Percentiles rank a stretch among this genome's conserved stretches.
These are phyloP conservation scores for Drosophila pseudoobscura DNA, from an alignment of 1,140 invertebrate species.

Conservation along the genomic window DNA sequence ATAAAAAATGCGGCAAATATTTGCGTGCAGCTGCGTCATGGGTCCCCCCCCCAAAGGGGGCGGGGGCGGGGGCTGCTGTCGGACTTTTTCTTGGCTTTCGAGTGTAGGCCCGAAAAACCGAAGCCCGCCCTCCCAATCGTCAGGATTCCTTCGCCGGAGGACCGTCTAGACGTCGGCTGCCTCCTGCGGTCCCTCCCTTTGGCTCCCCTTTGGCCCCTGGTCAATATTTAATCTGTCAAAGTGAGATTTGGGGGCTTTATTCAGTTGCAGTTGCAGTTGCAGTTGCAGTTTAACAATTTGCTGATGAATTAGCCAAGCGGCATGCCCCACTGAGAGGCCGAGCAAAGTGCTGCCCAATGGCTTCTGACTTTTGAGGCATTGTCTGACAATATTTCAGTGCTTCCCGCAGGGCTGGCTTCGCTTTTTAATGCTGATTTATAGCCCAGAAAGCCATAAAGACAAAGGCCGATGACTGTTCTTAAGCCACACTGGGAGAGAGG, in stretches of 20 bases:
- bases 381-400: neutral
- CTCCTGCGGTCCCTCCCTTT: neutral
- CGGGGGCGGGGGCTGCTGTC: neutral
- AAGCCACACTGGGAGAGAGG: too few relatives aligned
- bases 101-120: constrained; percentile 21
- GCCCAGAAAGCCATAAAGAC: constrained; percentile 33
- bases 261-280: constrained; percentile 9
- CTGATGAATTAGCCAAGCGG: constrained; percentile 72
- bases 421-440: constrained; percentile 75
- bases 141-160: constrained; percentile 5
- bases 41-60: too few relatives aligned
- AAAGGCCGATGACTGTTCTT: too few relatives aligned
- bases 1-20: constrained; percentile 73
- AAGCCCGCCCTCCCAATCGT: constrained; percentile 27
- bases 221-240: constrained; percentile 65
- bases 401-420: neutral
- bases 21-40: constrained; percentile 63
- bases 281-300: constrained; percentile 59
- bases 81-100: constrained; percentile 23
- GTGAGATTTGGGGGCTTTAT: constrained; percentile 31
- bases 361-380: neutral
- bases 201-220: constrained; percentile 7
- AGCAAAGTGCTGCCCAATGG: constrained; percentile 18
- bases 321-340: constrained; percentile 31
- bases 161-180: constrained; percentile 8